phyloP scores from a whole-genome alignment of 1,140 invertebrate species.

The Sipha flava region DNA sequence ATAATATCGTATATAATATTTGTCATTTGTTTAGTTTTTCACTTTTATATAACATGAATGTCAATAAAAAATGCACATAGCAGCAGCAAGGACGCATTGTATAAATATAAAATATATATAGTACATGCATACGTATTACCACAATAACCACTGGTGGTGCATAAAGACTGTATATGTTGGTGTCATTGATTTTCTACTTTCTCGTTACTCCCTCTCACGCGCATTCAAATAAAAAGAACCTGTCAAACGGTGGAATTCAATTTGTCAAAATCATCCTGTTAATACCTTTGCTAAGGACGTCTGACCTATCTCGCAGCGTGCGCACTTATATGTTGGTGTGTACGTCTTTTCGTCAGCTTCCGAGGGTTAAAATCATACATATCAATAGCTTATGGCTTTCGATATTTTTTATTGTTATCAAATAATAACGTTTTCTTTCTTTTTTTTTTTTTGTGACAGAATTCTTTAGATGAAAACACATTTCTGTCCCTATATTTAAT shows the following conservation, averaged over 20 bases:
- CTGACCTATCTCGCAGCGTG: not conserved
- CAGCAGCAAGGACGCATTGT: no score
- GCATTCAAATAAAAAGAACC: conserved; percentile 11
- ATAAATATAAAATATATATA: no score
- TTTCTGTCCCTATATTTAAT: no score
- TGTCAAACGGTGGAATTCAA: conserved; percentile 20
- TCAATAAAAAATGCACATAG: no score
- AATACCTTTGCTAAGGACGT: not conserved
- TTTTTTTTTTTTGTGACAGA: no score
- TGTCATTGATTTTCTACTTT: conserved; percentile 13
- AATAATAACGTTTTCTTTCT: not conserved
- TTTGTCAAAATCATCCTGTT: conserved; percentile 20
- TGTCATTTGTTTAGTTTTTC: no score
- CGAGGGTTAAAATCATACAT: not conserved
- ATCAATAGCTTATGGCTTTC: not conserved
- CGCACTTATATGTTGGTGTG: not conserved
- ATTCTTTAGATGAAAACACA: not conserved
- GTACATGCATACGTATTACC: no score
- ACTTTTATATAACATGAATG: no score
- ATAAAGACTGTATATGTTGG: no score
- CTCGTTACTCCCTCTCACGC: not conserved
- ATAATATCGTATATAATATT: no score
- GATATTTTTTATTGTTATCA: not conserved
- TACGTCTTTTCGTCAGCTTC: not conserved
- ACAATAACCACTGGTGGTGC: no score